A percentile compares a stretch with the other conserved stretches of the same genome.
Evolutionary conservation across 2,888 invertebrate species (phyloP).

Genomic region (Chloroclystis v-ata): DNA sequence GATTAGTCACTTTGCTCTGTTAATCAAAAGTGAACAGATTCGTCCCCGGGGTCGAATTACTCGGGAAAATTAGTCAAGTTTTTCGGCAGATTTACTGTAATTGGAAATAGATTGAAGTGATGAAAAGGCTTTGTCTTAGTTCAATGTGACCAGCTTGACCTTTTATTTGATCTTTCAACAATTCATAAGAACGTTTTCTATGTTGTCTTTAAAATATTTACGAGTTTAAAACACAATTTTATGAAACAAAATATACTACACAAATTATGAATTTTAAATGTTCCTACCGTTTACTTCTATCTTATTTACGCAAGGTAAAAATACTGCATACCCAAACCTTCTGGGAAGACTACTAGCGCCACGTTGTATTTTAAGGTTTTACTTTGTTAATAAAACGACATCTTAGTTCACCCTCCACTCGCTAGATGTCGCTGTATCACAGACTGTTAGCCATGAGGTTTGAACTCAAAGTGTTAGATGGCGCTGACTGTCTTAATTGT

Average conservation of each 20-base stretch:
- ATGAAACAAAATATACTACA: too few relatives aligned
- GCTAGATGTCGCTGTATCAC: constrained; percentile 8
- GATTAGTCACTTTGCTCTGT: background rate
- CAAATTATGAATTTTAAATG: too few relatives aligned
- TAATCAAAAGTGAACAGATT: constrained; percentile 10
- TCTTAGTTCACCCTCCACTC: constrained; percentile 8
- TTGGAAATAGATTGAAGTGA: constrained; percentile 4
- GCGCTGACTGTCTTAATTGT: too few relatives aligned
- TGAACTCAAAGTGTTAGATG: constrained; percentile 26
- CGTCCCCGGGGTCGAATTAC: constrained; percentile 6
- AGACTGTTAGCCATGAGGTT: constrained; percentile 16
- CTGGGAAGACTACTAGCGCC: constrained; percentile 8
- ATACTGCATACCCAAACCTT: too few relatives aligned
- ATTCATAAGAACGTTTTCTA: too few relatives aligned
- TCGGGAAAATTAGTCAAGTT: constrained; percentile 11
- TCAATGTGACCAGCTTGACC: background rate
- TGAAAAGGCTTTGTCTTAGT: background rate
- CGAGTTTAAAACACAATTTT: too few relatives aligned
- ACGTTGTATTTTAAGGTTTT: constrained; percentile 4
- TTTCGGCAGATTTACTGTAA: constrained; percentile 8
- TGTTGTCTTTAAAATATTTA: too few relatives aligned
- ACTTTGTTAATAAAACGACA: background rate
- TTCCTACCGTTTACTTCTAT: too few relatives aligned
- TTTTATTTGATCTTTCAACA: background rate
- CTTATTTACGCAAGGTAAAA: too few relatives aligned